Conservation (phyloP, 2,113 vertebrate genomes). For the Alethe castanea region DNA sequence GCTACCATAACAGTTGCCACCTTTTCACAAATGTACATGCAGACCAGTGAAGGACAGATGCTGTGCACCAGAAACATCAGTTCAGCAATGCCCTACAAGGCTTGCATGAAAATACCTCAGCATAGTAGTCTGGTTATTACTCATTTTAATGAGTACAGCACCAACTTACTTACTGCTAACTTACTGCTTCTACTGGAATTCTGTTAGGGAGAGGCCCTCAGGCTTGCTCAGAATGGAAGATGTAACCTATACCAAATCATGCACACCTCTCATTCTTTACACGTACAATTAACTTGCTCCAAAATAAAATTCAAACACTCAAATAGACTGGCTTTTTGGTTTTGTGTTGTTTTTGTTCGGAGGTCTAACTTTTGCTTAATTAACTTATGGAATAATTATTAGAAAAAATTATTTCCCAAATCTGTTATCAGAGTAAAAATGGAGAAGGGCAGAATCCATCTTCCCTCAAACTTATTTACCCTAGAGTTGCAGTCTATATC, state of each 20-base stretch:
- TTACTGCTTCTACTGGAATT: not conserved
- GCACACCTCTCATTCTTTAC: not conserved
- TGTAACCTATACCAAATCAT: not conserved
- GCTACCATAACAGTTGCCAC: not conserved
- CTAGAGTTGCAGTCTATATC: not conserved
- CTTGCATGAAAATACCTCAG: not conserved
- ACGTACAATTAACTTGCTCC: not conserved
- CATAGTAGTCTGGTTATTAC: not conserved
- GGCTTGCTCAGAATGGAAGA: not conserved
- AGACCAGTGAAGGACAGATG: not conserved
- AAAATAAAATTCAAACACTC: not conserved
- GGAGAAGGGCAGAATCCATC: rapidly evolving
- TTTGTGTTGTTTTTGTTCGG: not conserved
- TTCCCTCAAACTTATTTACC: not conserved
- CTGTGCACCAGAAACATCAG: not conserved
- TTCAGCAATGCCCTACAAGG: not conserved
- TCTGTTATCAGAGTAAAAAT: not conserved
- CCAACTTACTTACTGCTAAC: not conserved
- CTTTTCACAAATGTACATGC: not conserved
- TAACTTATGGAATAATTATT: not conserved
- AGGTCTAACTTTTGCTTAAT: not conserved
- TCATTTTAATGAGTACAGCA: not conserved
- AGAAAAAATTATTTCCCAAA: not conserved
- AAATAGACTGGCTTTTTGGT: not conserved
- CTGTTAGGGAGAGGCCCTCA: not conserved